A percentile compares a stretch with the other conserved stretches of the same genome.
These are phyloP conservation scores for Clarias magur DNA, from an alignment of 2,113 vertebrate species.

Conservation along the genomic window DNA sequence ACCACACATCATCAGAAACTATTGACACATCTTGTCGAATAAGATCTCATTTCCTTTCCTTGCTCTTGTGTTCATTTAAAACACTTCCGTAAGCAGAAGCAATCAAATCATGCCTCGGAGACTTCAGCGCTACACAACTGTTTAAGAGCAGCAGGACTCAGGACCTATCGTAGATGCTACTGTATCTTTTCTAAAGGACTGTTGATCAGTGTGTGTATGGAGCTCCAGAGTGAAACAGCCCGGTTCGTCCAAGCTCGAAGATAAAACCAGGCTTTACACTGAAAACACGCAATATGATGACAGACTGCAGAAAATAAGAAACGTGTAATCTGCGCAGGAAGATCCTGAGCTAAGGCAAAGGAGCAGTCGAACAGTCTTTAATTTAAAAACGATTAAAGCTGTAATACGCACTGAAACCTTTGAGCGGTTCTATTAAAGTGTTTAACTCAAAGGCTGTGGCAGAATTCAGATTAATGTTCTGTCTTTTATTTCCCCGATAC, in stretches of 20 bases:
- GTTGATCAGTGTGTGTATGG: not conserved
- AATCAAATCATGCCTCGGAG: not conserved
- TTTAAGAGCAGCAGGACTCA: not conserved
- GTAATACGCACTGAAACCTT: constrained; percentile 12
- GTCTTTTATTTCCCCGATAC: constrained; percentile 15
- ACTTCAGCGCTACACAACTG: not conserved
- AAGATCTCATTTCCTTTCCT: not conserved
- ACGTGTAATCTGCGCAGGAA: not conserved
- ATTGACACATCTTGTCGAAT: not conserved
- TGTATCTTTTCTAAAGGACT: not conserved
- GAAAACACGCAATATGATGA: not conserved
- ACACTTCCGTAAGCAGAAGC: not conserved
- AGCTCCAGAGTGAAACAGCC: not conserved
- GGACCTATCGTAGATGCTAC: not conserved
- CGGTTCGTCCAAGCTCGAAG: not conserved
- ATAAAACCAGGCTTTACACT: not conserved
- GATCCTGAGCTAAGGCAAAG: not conserved
- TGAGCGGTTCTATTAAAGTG: constrained; percentile 2
- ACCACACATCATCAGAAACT: not conserved
- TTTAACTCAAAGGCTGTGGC: not conserved
- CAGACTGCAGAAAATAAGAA: not conserved
- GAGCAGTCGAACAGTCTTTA: not conserved
- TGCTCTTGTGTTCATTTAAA: not conserved
- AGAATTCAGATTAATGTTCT: constrained; percentile 30
- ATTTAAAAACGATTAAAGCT: constrained; percentile 37